Conservation (phyloP, 2,797 vertebrate species). For the Falco novaeseelandiae region DNA sequence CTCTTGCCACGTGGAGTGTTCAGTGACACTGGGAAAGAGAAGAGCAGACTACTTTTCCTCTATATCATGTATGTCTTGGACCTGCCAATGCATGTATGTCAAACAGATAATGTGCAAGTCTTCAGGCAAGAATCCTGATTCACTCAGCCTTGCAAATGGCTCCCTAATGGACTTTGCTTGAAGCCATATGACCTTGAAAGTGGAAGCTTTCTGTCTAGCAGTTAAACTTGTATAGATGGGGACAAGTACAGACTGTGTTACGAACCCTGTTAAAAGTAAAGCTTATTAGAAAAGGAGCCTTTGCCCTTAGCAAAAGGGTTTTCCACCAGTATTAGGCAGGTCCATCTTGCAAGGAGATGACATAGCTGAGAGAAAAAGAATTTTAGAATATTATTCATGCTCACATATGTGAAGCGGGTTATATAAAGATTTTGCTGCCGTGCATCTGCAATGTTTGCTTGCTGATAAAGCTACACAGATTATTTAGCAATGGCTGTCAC, state of each 20-base stretch:
- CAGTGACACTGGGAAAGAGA: not conserved
- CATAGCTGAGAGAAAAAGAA: not conserved
- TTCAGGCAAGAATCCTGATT: not conserved
- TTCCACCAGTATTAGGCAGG: not conserved
- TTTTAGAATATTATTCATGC: not conserved
- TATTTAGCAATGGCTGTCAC: not conserved
- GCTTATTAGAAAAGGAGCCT: not conserved
- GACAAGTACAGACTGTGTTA: not conserved
- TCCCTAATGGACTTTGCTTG: not conserved
- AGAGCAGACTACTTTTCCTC: not conserved
- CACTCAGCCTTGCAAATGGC: not conserved
- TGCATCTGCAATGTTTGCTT: not conserved
- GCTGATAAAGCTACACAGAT: not conserved
- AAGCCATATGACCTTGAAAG: constrained; percentile 1
- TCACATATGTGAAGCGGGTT: not conserved
- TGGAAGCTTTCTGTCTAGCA: not conserved
- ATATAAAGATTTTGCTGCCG: not conserved
- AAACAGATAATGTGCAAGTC: not conserved
- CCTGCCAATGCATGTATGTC: not conserved
- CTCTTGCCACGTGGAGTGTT: not conserved
- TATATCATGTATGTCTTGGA: not conserved
- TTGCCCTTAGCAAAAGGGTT: not conserved
- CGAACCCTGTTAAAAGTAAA: not conserved
- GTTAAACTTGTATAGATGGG: not conserved
- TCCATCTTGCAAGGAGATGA: not conserved